Percentiles rank a stretch among this genome's conserved stretches.
Evolutionary conservation across 2,797 vertebrate genomes (phyloP).

Genomic region (Scarus forsteni): DNA sequence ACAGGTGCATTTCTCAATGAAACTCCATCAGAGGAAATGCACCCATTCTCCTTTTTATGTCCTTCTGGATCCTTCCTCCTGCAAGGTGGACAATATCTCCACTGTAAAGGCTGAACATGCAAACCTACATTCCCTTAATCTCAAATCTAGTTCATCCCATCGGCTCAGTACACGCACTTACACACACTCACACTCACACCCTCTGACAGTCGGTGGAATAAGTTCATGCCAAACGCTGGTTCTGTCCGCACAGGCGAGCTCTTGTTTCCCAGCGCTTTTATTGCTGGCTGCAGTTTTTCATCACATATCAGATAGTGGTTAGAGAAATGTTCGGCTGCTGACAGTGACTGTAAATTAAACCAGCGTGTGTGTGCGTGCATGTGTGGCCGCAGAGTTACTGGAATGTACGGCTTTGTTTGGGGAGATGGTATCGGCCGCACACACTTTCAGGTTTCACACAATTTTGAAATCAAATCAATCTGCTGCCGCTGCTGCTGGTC

Average conservation of each 20-base stretch:
- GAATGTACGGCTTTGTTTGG: slow-evolving; percentile 62
- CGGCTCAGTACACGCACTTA: not conserved
- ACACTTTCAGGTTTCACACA: slow-evolving; percentile 23
- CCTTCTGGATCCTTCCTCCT: slow-evolving; percentile 12
- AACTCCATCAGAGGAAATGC: slow-evolving; percentile 12
- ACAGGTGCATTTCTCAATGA: slow-evolving; percentile 36
- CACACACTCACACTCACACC: slow-evolving; percentile 16
- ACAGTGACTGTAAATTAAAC: slow-evolving; percentile 74
- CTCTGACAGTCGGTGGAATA: slow-evolving; percentile 41
- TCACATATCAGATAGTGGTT: slow-evolving; percentile 68
- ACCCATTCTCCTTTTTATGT: not conserved
- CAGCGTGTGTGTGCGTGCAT: slow-evolving; percentile 30
- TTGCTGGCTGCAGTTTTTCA: slow-evolving; percentile 62
- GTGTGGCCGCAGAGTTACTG: slow-evolving; percentile 53
- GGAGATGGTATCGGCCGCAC: slow-evolving; percentile 47
- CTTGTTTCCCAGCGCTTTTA: slow-evolving; percentile 66
- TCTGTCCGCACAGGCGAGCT: slow-evolving; percentile 55
- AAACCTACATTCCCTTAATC: slow-evolving; percentile 27
- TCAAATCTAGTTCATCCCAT: slow-evolving; percentile 37
- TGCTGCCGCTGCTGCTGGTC: slow-evolving; percentile 12
- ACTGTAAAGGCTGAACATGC: slow-evolving; percentile 38
- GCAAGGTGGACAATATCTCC: slow-evolving; percentile 32
- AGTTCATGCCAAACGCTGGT: slow-evolving; percentile 37
- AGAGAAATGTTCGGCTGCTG: slow-evolving; percentile 64
- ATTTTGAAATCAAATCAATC: slow-evolving; percentile 44